phyloP scores from a whole-genome alignment of 2,888 invertebrate genomes.

The Petrolisthes cinctipes region DNA sequence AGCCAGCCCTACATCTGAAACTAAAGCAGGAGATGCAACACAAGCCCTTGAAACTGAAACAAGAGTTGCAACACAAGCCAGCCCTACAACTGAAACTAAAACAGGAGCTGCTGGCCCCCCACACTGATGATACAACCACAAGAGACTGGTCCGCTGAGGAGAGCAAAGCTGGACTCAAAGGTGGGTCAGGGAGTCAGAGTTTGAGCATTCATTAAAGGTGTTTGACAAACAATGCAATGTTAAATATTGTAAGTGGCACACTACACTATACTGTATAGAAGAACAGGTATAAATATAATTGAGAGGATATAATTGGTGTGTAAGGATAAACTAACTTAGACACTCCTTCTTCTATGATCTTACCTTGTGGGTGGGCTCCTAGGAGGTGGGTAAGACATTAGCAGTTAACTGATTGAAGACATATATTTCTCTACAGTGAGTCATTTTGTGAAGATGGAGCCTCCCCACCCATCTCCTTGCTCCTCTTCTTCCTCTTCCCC shows the following conservation, averaged over 20 bases:
- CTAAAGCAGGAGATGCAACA: neutral
- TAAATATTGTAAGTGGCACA: no score
- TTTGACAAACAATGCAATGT: no score
- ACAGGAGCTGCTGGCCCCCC: neutral
- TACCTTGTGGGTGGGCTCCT: no score
- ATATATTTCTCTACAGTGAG: neutral
- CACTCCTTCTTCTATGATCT: no score
- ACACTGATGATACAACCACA: neutral
- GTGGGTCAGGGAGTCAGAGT: no score
- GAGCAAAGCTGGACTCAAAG: neutral
- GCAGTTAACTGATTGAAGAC: no score
- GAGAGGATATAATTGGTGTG: no score
- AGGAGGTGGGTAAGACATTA: no score
- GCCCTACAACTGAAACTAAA: neutral
- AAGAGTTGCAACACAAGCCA: neutral
- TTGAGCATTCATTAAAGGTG: no score
- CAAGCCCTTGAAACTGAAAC: neutral
- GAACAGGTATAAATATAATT: no score
- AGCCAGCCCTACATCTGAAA: neutral
- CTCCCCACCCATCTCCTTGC: neutral
- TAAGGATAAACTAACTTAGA: no score
- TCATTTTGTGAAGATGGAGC: neutral
- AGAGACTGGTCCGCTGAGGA: slow-evolving; percentile 3
- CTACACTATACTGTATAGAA: no score
- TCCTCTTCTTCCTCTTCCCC: neutral